Conservation (phyloP, 2,797 vertebrate genomes). For the Liasis olivaceus region DNA sequence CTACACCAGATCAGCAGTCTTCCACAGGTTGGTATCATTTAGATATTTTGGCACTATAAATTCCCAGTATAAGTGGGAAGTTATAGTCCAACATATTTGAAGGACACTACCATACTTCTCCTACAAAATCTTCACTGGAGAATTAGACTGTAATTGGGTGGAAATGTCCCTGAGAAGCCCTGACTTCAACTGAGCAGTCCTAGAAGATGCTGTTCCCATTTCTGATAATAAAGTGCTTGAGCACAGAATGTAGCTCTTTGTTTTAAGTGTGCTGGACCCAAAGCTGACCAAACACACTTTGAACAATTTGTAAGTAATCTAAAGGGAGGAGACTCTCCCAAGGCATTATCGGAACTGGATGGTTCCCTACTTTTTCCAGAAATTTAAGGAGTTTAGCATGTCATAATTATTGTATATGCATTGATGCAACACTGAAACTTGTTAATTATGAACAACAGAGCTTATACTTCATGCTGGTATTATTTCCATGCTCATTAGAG, state of each 20-base stretch:
- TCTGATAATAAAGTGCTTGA: not conserved
- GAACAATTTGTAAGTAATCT: constrained; percentile 9
- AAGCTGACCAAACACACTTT: not conserved
- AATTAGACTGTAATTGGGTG: not conserved
- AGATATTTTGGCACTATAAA: not conserved
- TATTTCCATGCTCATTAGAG: constrained; percentile 8
- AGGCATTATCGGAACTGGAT: not conserved
- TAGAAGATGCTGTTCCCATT: not conserved
- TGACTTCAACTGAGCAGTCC: not conserved
- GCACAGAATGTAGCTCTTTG: not conserved
- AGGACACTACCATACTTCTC: not conserved
- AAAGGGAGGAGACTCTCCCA: not conserved
- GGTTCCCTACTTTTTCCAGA: not conserved
- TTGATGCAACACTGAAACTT: not conserved
- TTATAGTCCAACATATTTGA: not conserved
- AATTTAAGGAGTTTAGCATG: not conserved
- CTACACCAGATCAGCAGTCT: not conserved
- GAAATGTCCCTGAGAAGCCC: not conserved
- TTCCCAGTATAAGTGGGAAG: not conserved
- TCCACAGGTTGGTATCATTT: not conserved
- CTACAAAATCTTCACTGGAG: not conserved
- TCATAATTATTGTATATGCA: not conserved
- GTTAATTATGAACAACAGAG: not conserved
- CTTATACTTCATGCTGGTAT: not conserved
- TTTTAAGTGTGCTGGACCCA: constrained; percentile 20